Conservation (phyloP, 2,113 vertebrate genomes). For the Pseudolaguvia tuberculata region DNA sequence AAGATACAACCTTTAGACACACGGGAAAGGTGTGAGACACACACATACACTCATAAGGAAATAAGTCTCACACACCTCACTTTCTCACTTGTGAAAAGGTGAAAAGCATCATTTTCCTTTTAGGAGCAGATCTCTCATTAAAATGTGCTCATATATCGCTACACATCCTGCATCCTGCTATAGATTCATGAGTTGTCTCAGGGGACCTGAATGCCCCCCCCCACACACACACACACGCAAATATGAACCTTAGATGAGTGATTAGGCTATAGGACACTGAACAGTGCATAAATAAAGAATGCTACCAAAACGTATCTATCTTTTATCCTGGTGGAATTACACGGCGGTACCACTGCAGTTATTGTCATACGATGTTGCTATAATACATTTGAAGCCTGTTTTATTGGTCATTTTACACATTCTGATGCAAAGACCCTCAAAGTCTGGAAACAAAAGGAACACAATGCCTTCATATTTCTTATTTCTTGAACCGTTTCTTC, state of each 20-base stretch:
- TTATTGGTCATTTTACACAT: neutral
- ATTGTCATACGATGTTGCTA: conserved; percentile 5
- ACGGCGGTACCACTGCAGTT: conserved; percentile 26
- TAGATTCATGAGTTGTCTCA: conserved; percentile 8
- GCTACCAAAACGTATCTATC: neutral
- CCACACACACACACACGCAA: conserved; percentile 13
- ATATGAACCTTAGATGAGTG: conserved; percentile 48
- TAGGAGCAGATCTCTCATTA: conserved; percentile 25
- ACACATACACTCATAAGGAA: too few species aligned
- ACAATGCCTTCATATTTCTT: neutral
- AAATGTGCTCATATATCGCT: conserved; percentile 20
- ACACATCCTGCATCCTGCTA: conserved; percentile 16
- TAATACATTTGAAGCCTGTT: neutral
- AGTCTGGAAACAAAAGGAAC: neutral
- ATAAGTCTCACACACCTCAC: too few species aligned
- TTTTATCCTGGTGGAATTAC: conserved; percentile 40
- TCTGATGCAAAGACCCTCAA: conserved; percentile 6
- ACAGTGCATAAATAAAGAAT: conserved; percentile 53
- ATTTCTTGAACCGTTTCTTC: neutral
- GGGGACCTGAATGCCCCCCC: conserved; percentile 25
- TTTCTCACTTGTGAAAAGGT: too few species aligned
- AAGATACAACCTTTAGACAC: too few species aligned
- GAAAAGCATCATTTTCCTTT: conserved; percentile 17
- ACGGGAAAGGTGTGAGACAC: too few species aligned
- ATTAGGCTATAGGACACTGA: conserved; percentile 52